Conservation (phyloP, 2,888 invertebrate genomes). For the Lepidocyrtinus sp. region DNA sequence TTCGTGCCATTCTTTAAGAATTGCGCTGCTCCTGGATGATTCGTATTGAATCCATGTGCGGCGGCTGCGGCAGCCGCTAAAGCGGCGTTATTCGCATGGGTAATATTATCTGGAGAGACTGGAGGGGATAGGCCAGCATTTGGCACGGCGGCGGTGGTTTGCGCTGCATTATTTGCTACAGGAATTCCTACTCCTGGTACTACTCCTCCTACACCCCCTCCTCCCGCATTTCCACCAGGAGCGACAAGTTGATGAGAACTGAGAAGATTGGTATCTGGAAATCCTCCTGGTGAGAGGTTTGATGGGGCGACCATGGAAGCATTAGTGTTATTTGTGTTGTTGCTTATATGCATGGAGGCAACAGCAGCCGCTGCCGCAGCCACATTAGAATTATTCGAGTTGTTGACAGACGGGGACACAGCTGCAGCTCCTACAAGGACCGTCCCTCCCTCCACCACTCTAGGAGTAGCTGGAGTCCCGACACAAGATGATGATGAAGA, state of each 20-base stretch:
- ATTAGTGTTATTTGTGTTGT: constrained; percentile 36
- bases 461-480: neutral
- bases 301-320: constrained; percentile 55
- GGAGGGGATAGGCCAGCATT: constrained; percentile 56
- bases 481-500: too few relatives aligned
- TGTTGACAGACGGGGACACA: constrained; percentile 42
- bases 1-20: constrained; percentile 81
- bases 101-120: constrained; percentile 66
- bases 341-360: constrained; percentile 54
- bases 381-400: constrained; percentile 44
- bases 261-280: constrained; percentile 67
- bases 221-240: constrained; percentile 3
- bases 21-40: constrained; percentile 45
- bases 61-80: constrained; percentile 55
- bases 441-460: constrained; percentile 9
- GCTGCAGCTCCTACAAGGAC: constrained; percentile 17
- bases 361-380: constrained; percentile 57
- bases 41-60: constrained; percentile 48
- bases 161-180: constrained; percentile 22
- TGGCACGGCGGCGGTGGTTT: constrained; percentile 55
- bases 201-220: constrained; percentile 34
- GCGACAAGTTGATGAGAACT: constrained; percentile 57
- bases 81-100: constrained; percentile 65
- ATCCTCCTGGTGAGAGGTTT: constrained; percentile 68
- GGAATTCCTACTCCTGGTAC: constrained; percentile 10